Conservation (phyloP, 2,888 invertebrate species). For the Stenchaetothrips biformis region DNA sequence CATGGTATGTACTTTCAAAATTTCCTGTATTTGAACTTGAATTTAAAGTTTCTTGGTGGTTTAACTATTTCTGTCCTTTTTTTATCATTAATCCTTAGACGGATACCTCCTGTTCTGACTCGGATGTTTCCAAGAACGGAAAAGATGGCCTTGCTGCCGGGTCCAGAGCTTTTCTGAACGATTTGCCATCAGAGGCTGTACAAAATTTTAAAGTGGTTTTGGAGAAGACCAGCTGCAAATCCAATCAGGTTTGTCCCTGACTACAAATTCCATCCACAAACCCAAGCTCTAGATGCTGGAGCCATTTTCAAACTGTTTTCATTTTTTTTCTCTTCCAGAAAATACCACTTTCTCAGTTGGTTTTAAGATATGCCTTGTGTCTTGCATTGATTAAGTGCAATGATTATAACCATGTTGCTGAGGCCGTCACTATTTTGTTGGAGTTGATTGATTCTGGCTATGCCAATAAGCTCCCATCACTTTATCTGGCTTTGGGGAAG, state of each 20-base stretch:
- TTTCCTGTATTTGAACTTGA: not conserved
- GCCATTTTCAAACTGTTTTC: not conserved
- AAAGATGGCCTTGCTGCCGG: not conserved
- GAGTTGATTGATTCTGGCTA: not conserved
- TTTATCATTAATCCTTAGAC: not conserved
- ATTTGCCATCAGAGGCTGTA: not conserved
- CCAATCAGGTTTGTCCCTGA: not conserved
- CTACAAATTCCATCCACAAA: not conserved
- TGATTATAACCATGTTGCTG: not conserved
- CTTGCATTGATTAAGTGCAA: constrained; percentile 7
- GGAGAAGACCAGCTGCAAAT: not conserved
- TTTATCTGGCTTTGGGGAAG: constrained; percentile 3
- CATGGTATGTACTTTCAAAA: no score
- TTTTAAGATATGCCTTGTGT: not conserved
- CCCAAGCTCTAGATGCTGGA: not conserved
- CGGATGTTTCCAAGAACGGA: not conserved
- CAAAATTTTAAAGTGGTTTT: not conserved
- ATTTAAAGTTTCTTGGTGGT: not conserved
- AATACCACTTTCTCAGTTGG: not conserved
- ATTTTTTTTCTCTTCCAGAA: not conserved
- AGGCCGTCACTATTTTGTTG: not conserved
- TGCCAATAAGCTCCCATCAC: not conserved
- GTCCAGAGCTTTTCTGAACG: not conserved
- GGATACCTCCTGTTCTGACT: constrained; percentile 2
- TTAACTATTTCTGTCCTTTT: not conserved